These are phyloP conservation scores for Pseudococcus longispinus DNA, from an alignment of 2,888 invertebrate genomes.

Conservation along the genomic window DNA sequence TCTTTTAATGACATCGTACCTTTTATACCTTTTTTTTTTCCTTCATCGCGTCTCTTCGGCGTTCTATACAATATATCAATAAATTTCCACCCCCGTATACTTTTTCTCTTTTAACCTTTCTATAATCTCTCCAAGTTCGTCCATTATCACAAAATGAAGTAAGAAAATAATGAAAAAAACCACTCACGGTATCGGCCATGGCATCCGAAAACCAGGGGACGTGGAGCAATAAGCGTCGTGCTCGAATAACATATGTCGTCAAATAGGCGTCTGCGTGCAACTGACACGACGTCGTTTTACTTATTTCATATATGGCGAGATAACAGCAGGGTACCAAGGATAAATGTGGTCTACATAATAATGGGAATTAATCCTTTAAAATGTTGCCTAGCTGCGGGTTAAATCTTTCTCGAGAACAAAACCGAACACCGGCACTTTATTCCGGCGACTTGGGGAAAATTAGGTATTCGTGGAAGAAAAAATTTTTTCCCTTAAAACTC, in stretches of 20 bases:
- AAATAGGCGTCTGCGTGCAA: conserved; percentile 31
- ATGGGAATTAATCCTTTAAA: conserved; percentile 38
- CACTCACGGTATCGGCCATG: not conserved
- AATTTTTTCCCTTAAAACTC: not conserved
- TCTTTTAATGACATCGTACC: conserved; percentile 28
- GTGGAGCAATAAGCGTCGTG: conserved; percentile 9
- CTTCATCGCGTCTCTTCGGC: not conserved
- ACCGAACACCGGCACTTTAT: not conserved
- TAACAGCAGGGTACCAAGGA: not conserved
- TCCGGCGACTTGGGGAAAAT: not conserved
- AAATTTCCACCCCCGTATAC: not conserved
- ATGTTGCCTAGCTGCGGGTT: not conserved
- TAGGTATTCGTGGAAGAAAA: not conserved
- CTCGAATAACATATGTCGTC: conserved; percentile 32
- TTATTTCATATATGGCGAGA: conserved; percentile 1
- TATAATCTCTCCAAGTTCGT: conserved; percentile 5
- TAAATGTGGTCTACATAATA: conserved; percentile 9
- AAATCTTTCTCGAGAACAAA: not conserved
- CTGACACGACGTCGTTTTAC: conserved; percentile 28
- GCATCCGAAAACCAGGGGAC: not conserved
- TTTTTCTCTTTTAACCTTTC: conserved; percentile 5
- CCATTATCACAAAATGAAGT: conserved; percentile 4
- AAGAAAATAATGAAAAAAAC: conserved; percentile 7
- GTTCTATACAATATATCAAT: conserved; percentile 15
- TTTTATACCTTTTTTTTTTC: not conserved